phyloP scores from a whole-genome alignment of 2,113 vertebrate genomes.

The Urocynchramus pylzowi region DNA sequence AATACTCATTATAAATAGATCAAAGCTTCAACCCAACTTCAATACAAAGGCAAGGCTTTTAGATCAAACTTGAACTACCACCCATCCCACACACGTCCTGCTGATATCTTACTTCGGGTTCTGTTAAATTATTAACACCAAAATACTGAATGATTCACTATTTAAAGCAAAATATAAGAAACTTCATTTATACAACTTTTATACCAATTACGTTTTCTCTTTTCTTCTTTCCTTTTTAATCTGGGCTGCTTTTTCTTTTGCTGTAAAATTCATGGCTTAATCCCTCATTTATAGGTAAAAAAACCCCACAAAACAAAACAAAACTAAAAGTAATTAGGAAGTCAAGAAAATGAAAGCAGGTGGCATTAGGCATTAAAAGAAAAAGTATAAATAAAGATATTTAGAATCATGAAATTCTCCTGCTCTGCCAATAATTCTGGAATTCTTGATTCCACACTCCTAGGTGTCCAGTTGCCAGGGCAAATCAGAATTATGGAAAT shows the following conservation, averaged over 20 bases:
- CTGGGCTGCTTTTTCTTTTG: background rate
- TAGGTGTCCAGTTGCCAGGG: background rate
- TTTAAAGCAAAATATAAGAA: constrained; percentile 40
- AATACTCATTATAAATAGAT: constrained; percentile 71
- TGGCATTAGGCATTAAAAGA: background rate
- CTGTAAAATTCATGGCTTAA: background rate
- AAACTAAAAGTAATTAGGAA: background rate
- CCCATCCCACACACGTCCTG: constrained; percentile 17
- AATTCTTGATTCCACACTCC: background rate
- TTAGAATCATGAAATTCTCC: background rate
- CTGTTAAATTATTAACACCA: constrained; percentile 65
- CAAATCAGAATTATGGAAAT: background rate
- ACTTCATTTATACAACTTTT: constrained; percentile 42
- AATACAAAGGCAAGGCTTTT: constrained; percentile 65
- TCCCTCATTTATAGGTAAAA: background rate
- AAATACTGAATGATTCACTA: constrained; percentile 70
- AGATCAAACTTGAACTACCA: constrained; percentile 62
- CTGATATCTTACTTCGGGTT: constrained; percentile 61
- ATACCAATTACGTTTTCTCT: background rate
- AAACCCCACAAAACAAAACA: background rate
- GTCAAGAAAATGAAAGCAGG: background rate
- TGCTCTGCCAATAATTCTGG: background rate
- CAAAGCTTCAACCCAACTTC: constrained; percentile 51
- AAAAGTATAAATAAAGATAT: background rate
- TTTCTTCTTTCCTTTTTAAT: background rate